phyloP scores from a whole-genome alignment of 2,113 vertebrate species.

The Sphyrna mokarran region DNA sequence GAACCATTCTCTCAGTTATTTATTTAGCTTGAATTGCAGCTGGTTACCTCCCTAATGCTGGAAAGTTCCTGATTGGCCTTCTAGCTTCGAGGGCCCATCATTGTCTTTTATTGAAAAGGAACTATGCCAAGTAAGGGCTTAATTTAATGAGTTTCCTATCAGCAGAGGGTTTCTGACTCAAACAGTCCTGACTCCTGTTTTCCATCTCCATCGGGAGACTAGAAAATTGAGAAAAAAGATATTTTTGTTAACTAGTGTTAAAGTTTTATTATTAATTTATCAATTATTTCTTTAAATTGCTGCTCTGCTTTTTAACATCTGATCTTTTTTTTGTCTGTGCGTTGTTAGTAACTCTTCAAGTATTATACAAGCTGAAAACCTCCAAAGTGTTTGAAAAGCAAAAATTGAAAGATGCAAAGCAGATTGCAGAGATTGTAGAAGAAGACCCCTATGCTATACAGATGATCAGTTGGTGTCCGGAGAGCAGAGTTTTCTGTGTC shows the following conservation, averaged over 20 bases:
- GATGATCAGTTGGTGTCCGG: conserved; percentile 94
- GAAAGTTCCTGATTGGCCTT: no score
- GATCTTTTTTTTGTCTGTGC: background rate
- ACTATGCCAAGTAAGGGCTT: background rate
- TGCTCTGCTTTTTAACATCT: background rate
- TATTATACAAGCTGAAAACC: conserved; percentile 95
- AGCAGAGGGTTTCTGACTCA: background rate
- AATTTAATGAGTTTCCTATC: background rate
- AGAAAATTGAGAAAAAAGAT: background rate
- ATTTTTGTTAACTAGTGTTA: background rate
- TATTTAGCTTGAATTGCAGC: background rate
- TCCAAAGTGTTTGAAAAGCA: conserved; percentile 95
- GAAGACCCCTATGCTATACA: conserved; percentile 93
- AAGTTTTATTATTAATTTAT: no score
- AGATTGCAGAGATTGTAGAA: conserved; percentile 75
- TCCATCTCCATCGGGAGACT: background rate
- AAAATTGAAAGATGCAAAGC: conserved; percentile 68
- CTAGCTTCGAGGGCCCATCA: no score
- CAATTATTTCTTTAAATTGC: background rate
- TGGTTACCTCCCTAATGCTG: background rate
- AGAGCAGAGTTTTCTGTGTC: conserved; percentile 91
- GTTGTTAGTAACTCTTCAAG: conserved; percentile 85
- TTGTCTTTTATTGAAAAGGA: background rate
- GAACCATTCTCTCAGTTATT: background rate
- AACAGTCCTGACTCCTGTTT: background rate